Evolutionary conservation across 2,797 vertebrate species (phyloP).

Genomic region (Thunnus albacares): DNA sequence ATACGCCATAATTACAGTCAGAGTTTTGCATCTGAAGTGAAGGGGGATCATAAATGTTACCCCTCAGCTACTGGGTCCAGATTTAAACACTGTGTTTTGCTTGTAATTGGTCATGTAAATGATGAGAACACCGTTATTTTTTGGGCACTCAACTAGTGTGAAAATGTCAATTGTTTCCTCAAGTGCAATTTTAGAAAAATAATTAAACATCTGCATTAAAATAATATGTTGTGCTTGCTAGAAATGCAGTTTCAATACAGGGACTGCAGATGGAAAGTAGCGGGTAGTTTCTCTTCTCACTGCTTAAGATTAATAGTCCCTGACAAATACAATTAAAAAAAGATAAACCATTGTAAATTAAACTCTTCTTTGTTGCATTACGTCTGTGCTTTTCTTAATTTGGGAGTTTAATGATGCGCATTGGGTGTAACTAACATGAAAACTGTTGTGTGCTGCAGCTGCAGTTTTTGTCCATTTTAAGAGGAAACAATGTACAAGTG

Average conservation of each 20-base stretch:
- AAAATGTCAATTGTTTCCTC: neutral
- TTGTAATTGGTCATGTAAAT: neutral
- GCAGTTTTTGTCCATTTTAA: conserved; percentile 64
- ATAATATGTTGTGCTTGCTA: neutral
- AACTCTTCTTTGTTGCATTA: neutral
- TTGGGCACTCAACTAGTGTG: neutral
- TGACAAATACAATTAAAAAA: neutral
- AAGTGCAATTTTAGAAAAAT: neutral
- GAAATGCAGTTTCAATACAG: conserved; percentile 12
- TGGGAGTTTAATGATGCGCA: conserved; percentile 7
- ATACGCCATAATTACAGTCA: conserved; percentile 36
- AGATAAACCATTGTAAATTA: neutral
- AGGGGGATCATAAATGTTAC: conserved; percentile 1
- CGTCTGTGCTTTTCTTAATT: conserved; percentile 12
- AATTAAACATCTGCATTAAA: neutral
- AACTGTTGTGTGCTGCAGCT: conserved; percentile 24
- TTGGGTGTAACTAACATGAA: conserved; percentile 14
- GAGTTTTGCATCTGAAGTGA: conserved; percentile 26
- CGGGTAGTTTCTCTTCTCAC: conserved; percentile 1
- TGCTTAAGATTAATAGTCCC: neutral
- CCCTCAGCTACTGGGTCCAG: neutral
- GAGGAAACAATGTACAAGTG: conserved; percentile 68
- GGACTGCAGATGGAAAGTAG: conserved; percentile 9
- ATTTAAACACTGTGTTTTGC: conserved; percentile 10
- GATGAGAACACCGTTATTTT: neutral